Percentiles rank a stretch among this genome's conserved stretches.
Conservation (phyloP, 37 sponge, comb jelly and placozoan species). For the Halisarca cf. caerulea region DNA sequence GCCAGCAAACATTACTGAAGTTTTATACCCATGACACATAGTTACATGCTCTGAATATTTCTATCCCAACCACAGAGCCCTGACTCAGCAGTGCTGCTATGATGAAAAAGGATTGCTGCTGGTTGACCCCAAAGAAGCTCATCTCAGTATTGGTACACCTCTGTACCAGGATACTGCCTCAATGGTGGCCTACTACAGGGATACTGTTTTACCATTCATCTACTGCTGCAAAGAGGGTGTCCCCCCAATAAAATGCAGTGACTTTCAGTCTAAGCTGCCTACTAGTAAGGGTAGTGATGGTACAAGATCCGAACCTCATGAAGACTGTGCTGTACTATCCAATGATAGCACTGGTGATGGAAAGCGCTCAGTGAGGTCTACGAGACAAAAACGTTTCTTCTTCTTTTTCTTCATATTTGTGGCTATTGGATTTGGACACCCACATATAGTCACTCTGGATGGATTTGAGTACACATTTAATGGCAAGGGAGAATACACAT, state of each 20-base stretch:
- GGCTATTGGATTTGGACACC: too few species aligned
- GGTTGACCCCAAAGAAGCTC: constrained; percentile 1
- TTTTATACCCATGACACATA: too few species aligned
- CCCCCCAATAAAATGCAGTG: background rate
- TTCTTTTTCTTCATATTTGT: too few species aligned
- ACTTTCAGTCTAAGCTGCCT: constrained; percentile 7
- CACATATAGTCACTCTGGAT: constrained; percentile 68
- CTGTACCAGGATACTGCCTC: background rate
- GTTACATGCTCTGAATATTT: too few species aligned
- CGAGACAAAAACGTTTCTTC: too few species aligned
- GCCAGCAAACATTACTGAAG: too few species aligned
- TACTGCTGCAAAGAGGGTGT: constrained; percentile 34
- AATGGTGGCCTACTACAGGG: constrained; percentile 6
- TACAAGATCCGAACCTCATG: too few species aligned
- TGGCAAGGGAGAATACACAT: constrained; percentile 68
- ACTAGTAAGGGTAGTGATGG: background rate
- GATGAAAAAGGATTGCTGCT: constrained; percentile 9
- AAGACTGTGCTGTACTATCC: background rate
- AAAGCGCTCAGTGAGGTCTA: background rate
- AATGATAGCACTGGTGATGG: background rate
- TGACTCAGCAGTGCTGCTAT: constrained; percentile 50
- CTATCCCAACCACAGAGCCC: background rate
- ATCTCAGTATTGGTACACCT: background rate
- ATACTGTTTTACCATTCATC: constrained; percentile 32
- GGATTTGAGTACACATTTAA: constrained; percentile 66